phyloP scores from a whole-genome alignment of 2,113 vertebrate genomes.

The Tichodroma muraria region DNA sequence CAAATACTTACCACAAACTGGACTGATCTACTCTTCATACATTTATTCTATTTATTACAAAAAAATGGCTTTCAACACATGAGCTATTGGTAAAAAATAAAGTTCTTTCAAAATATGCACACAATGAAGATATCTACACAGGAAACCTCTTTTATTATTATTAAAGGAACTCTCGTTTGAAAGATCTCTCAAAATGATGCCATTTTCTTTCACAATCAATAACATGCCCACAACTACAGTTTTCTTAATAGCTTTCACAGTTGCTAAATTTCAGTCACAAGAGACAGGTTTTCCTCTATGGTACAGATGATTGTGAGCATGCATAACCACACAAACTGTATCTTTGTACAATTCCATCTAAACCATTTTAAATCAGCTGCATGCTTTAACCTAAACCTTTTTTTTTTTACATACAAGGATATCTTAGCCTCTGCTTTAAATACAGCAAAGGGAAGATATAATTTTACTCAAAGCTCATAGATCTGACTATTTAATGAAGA shows the following conservation, averaged over 20 bases:
- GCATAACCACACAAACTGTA: background rate
- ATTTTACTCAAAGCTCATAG: background rate
- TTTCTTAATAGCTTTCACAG: background rate
- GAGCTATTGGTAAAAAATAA: background rate
- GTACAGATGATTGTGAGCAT: no score
- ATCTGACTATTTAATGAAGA: background rate
- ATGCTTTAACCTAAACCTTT: background rate
- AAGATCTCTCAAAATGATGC: background rate
- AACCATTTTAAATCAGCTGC: background rate
- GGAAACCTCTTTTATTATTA: background rate
- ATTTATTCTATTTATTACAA: background rate
- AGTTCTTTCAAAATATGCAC: background rate
- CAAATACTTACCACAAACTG: background rate
- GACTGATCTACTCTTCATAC: background rate
- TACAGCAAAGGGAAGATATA: background rate
- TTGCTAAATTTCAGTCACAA: background rate
- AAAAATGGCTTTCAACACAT: background rate
- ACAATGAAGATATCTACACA: background rate
- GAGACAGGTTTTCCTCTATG: background rate
- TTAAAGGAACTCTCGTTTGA: background rate
- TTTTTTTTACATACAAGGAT: background rate
- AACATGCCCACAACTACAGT: background rate
- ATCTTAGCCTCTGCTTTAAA: background rate
- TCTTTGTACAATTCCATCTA: background rate
- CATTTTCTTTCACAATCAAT: background rate